These are phyloP conservation scores for Periophthalmodon schlosseri DNA, from an alignment of 2,113 vertebrate genomes.

Conservation along the genomic window DNA sequence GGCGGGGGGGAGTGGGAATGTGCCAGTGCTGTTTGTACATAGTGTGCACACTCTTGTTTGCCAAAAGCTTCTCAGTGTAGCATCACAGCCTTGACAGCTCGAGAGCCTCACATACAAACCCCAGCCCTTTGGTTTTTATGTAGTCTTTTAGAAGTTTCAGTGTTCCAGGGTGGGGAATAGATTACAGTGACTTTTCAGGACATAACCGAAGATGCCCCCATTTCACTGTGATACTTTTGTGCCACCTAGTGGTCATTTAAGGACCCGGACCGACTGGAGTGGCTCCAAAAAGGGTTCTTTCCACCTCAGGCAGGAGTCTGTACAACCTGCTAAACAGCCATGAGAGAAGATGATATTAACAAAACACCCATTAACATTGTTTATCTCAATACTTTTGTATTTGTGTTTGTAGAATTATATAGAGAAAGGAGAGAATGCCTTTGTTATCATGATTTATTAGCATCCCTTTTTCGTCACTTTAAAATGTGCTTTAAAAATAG, in stretches of 20 bases:
- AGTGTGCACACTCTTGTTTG: constrained; percentile 52
- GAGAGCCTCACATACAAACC: constrained; percentile 38
- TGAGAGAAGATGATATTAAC: constrained; percentile 32
- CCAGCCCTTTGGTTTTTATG: constrained; percentile 53
- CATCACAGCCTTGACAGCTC: constrained; percentile 55
- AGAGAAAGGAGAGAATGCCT: constrained; percentile 18
- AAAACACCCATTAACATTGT: constrained; percentile 12
- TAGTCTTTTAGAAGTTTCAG: constrained; percentile 54
- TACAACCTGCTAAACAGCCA: constrained; percentile 54
- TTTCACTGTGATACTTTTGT: constrained; percentile 78
- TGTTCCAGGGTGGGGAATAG: constrained; percentile 32
- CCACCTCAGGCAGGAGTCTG: constrained; percentile 54
- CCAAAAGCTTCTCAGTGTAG: constrained; percentile 61
- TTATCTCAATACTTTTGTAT: constrained; percentile 18
- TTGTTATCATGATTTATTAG: background rate
- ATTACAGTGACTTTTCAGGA: constrained; percentile 55
- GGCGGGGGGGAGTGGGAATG: constrained; percentile 49
- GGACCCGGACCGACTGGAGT: constrained; percentile 36
- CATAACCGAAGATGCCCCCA: constrained; percentile 42
- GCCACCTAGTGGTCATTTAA: constrained; percentile 69
- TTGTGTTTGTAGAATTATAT: constrained; percentile 13
- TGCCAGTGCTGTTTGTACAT: constrained; percentile 57
- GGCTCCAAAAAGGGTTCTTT: constrained; percentile 25
- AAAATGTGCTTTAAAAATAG: constrained; percentile 2
- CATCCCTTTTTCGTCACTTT: constrained; percentile 2